phyloP scores from a whole-genome alignment of 2,888 invertebrate species.

The Spicauda simplicius region DNA sequence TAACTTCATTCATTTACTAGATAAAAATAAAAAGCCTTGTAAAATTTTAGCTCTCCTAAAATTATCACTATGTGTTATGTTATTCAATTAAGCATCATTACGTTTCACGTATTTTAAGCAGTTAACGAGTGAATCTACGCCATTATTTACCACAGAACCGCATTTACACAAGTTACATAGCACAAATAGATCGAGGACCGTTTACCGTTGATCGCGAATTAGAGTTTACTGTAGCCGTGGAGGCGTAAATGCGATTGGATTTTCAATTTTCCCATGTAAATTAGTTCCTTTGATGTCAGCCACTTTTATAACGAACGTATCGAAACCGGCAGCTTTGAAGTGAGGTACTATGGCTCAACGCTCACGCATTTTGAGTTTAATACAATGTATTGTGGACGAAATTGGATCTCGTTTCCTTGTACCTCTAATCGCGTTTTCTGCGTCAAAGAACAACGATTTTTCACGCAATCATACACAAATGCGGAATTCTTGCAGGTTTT shows the following conservation, averaged over 20 bases:
- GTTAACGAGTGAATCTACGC: background rate
- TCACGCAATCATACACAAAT: background rate
- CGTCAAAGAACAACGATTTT: conserved; percentile 26
- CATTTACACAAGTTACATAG: background rate
- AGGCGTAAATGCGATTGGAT: conserved; percentile 41
- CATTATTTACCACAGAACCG: background rate
- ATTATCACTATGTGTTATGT: too few relatives aligned
- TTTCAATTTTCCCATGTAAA: conserved; percentile 49
- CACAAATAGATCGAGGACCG: background rate
- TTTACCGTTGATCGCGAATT: conserved; percentile 14
- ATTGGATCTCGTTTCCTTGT: conserved; percentile 19
- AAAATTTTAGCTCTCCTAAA: too few relatives aligned
- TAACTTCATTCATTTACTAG: too few relatives aligned
- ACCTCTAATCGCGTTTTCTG: conserved; percentile 25
- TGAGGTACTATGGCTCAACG: conserved; percentile 2
- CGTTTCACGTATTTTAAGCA: background rate
- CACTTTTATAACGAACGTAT: conserved; percentile 32
- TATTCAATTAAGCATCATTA: too few relatives aligned
- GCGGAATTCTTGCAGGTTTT: background rate
- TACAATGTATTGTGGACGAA: conserved; percentile 25
- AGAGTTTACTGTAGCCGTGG: conserved; percentile 28
- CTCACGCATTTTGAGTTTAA: conserved; percentile 12
- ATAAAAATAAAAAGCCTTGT: too few relatives aligned
- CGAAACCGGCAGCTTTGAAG: conserved; percentile 32
- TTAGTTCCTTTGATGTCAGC: conserved; percentile 46